phyloP scores from a whole-genome alignment of 92 coral and sea anemone genomes.

The Desmophyllum pertusum region DNA sequence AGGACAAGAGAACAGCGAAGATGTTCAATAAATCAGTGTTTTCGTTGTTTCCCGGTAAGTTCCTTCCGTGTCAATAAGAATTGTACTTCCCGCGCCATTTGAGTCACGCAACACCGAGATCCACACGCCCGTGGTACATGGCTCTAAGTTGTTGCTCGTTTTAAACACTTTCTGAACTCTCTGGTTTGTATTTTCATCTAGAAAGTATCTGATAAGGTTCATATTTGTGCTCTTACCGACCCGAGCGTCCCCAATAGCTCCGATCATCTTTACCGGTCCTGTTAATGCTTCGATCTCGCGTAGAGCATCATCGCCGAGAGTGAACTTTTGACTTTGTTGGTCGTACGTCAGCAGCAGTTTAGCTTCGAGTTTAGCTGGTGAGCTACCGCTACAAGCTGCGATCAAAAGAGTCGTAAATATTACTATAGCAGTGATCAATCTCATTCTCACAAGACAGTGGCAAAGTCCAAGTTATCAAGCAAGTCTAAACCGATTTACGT shows the following conservation, averaged over 20 bases:
- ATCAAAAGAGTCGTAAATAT: background rate
- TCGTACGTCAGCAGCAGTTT: constrained; percentile 36
- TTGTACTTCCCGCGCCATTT: constrained; percentile 22
- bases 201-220: constrained; percentile 57
- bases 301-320: constrained; percentile 22
- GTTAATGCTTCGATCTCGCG: background rate
- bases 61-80: constrained; percentile 74
- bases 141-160: constrained; percentile 48
- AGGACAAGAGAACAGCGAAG: constrained; percentile 64
- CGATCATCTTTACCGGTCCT: constrained; percentile 7
- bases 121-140: constrained; percentile 74
- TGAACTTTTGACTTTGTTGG: constrained; percentile 14
- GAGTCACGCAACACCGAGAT: constrained; percentile 42
- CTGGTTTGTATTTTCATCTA: constrained; percentile 25
- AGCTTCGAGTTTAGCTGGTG: too few relatives aligned
- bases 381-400: background rate
- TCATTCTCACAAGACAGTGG: constrained; percentile 1
- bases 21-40: constrained; percentile 62
- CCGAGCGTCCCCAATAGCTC: constrained; percentile 78
- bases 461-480: too few relatives aligned
- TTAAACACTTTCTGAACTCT: constrained; percentile 53
- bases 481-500: too few relatives aligned
- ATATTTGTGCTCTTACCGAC: constrained; percentile 79
- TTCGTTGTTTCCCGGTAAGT: constrained; percentile 60
- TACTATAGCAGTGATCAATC: background rate